phyloP scores from a whole-genome alignment of 2,888 invertebrate genomes.

The Malthinus seriepunctatus region DNA sequence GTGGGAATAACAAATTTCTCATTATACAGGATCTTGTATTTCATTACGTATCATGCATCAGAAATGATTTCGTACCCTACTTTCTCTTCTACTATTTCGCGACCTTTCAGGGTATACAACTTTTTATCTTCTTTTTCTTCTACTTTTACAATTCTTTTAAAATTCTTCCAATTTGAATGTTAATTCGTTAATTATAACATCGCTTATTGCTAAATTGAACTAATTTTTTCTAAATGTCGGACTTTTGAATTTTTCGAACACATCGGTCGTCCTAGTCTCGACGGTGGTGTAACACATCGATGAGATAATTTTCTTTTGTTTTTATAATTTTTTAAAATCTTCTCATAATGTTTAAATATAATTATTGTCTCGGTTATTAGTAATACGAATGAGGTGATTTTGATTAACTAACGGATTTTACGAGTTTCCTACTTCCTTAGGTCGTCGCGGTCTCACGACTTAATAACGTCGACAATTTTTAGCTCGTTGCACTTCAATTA shows the following conservation, averaged over 20 bases:
- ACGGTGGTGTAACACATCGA: no score
- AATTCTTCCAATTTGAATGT: background rate
- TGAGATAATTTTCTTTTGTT: background rate
- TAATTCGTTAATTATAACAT: background rate
- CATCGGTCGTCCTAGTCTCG: no score
- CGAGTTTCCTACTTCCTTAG: slow-evolving; percentile 15
- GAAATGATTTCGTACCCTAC: slow-evolving; percentile 33
- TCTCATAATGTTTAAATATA: slow-evolving; percentile 16
- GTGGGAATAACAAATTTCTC: slow-evolving; percentile 8
- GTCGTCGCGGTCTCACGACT: slow-evolving; percentile 11
- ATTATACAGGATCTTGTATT: slow-evolving; percentile 22
- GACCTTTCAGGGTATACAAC: slow-evolving; percentile 29
- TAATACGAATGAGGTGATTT: slow-evolving; percentile 14
- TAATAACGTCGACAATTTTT: background rate
- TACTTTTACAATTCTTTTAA: slow-evolving; percentile 2
- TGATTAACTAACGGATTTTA: slow-evolving; percentile 9
- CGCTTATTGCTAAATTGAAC: background rate
- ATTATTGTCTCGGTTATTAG: slow-evolving; percentile 7
- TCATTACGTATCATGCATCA: slow-evolving; percentile 24
- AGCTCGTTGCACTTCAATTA: no score
- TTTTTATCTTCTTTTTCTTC: background rate
- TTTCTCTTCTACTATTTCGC: slow-evolving; percentile 35
- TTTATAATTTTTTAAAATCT: slow-evolving; percentile 4
- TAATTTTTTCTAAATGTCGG: background rate
- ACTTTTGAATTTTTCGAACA: no score